These are phyloP conservation scores for Sigmodon hispidus DNA, from an alignment of 2,113 vertebrate genomes.

Conservation along the genomic window DNA sequence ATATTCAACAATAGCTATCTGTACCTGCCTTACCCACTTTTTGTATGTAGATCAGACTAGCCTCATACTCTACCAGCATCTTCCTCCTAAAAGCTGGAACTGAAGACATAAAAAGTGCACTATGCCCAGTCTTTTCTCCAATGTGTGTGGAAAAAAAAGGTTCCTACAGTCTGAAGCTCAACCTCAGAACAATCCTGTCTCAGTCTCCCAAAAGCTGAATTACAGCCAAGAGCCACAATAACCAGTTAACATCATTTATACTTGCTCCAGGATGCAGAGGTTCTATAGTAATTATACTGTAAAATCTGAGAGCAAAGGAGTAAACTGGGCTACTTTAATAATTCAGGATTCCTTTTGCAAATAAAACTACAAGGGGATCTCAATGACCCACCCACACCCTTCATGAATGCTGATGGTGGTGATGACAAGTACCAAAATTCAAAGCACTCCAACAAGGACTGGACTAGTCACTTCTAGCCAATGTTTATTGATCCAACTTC, in stretches of 20 bases:
- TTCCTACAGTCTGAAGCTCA: not conserved
- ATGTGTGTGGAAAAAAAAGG: not conserved
- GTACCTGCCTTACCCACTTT: not conserved
- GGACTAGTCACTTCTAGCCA: not conserved
- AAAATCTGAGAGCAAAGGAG: not conserved
- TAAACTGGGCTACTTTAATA: not conserved
- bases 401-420: not conserved
- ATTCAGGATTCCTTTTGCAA: not conserved
- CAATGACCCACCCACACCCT: not conserved
- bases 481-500: not conserved
- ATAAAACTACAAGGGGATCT: slow-evolving; percentile 21
- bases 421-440: slow-evolving; percentile 3
- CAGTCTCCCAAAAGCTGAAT: not conserved
- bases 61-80: not conserved
- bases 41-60: not conserved
- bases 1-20: not conserved
- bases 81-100: not conserved
- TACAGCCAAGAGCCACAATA: not conserved
- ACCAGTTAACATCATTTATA: not conserved
- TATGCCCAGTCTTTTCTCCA: not conserved
- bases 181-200: not conserved
- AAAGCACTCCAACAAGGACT: not conserved
- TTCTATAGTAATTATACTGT: not conserved
- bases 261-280: not conserved
- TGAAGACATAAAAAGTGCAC: not conserved